phyloP scores from a whole-genome alignment of 2,113 vertebrate genomes.

The Ivindomyrus marchei region DNA sequence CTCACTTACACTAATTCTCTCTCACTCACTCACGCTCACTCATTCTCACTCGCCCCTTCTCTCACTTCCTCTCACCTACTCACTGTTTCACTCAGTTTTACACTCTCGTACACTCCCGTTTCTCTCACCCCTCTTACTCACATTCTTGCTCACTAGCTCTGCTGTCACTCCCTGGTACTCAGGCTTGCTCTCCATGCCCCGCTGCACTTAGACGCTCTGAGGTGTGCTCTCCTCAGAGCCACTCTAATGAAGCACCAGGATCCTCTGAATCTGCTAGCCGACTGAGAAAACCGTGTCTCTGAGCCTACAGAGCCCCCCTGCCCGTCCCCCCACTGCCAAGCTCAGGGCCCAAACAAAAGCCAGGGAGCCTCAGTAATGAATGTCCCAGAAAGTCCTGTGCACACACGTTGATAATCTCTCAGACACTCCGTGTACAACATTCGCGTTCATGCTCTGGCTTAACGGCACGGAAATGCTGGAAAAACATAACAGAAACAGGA shows the following conservation, averaged over 20 bases:
- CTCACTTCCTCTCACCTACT: neutral
- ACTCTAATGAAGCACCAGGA: neutral
- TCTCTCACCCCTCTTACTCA: neutral
- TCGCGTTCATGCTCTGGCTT: neutral
- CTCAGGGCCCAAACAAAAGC: neutral
- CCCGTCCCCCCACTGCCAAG: neutral
- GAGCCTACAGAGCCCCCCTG: neutral
- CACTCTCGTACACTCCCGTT: neutral
- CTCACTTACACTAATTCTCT: neutral
- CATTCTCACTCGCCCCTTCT: slow-evolving; percentile 19
- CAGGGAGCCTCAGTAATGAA: neutral
- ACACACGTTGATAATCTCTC: neutral
- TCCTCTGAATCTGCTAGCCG: neutral
- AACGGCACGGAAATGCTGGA: neutral
- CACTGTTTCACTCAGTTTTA: neutral
- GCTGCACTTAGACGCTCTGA: neutral
- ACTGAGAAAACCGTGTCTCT: neutral
- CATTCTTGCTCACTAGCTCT: neutral
- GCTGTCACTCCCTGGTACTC: neutral
- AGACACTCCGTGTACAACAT: neutral
- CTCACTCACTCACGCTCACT: slow-evolving; percentile 1
- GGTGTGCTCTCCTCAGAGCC: neutral
- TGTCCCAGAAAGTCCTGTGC: neutral
- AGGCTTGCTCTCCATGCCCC: neutral
- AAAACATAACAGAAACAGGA: neutral